Conservation (phyloP, 2,888 invertebrate genomes). For the Luffia ferchaultella region DNA sequence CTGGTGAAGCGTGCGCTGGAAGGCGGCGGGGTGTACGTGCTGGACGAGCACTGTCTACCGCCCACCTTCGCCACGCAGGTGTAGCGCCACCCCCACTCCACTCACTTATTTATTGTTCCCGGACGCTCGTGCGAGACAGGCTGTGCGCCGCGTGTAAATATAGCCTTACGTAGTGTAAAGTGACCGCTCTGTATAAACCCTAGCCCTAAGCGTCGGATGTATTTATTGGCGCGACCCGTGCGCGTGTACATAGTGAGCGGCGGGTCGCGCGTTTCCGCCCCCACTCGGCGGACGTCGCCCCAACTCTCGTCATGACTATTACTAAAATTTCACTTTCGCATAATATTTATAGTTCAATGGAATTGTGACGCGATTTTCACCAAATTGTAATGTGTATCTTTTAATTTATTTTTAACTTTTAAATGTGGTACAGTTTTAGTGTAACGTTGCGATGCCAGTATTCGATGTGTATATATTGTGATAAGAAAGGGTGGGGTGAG, state of each 20-base stretch:
- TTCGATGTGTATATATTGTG: constrained; percentile 1
- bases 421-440: constrained; percentile 5
- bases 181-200: constrained; percentile 59
- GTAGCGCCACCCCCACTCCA: constrained; percentile 51
- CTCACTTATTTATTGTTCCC: constrained; percentile 48
- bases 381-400: no score
- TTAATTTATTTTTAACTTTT: constrained; percentile 6
- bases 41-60: constrained; percentile 79
- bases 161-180: constrained; percentile 55
- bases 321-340: constrained; percentile 5
- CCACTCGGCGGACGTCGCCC: constrained; percentile 43
- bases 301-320: constrained; percentile 12
- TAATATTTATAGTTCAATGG: constrained; percentile 2
- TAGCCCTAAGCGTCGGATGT: constrained; percentile 58
- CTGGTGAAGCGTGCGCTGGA: constrained; percentile 74
- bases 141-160: constrained; percentile 65
- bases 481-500: constrained; percentile 1
- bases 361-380: neutral
- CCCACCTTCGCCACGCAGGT: constrained; percentile 81
- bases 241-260: constrained; percentile 56
- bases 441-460: constrained; percentile 11
- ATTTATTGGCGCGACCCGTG: constrained; percentile 57
- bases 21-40: constrained; percentile 74
- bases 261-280: constrained; percentile 42
- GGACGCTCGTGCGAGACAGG: constrained; percentile 60